Base-by-base conservation (phyloP, 53 echinoderm and acorn worm genomes). In the Arbacia lixula region DNA sequence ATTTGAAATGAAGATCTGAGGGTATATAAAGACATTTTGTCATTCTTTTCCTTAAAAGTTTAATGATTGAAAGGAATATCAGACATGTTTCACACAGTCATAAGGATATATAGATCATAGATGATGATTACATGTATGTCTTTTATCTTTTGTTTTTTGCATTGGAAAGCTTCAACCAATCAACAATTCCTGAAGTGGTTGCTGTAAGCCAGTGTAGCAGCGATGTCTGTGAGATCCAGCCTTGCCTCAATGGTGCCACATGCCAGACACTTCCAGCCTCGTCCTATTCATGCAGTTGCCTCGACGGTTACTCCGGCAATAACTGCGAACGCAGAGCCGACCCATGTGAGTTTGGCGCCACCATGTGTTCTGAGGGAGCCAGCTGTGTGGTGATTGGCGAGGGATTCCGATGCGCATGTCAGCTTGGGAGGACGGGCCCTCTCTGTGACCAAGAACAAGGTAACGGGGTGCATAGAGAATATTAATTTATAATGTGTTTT, bases 81-180 rank as follows among this genome's bases (percentile, higher is more conserved):
- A n/a, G n/a, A n/a, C n/a, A n/a, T n/a, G n/a, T n/a, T n/a, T n/a
- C n/a, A n/a, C n/a, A n/a, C n/a, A n/a, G n/a, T n/a, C n/a, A n/a
- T n/a, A n/a, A n/a, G n/a, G n/a, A n/a, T n/a, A n/a, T n/a, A n/a
- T n/a, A n/a, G n/a, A n/a, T n/a, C n/a, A n/a, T n/a, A n/a, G n/a
- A n/a, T n/a, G n/a, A n/a, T n/a, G n/a, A n/a, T n/a, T n/a, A n/a
- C n/a, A n/a, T n/a, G n/a, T n/a, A n/a, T n/a, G n/a, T n/a, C n/a
- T n/a, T n/a, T n/a, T n/a, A n/a, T n/a, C n/a, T n/a, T n/a, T n/a
- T n/a, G n/a, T n/a, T n/a, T n/a, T n/a, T n/a, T n/a, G n/a, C n/a
- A n/a, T n/a, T n/a, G n/a, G n/a, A n/a, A n/a, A 93, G 95, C 68
- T 95, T 95, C 83, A 77, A 91, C 86, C 86, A 77, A 29, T 86